Percentiles rank a stretch among this genome's conserved stretches.
These are phyloP conservation scores for Danionella cerebrum DNA, from an alignment of 2,113 vertebrate genomes.

Conservation along the genomic window DNA sequence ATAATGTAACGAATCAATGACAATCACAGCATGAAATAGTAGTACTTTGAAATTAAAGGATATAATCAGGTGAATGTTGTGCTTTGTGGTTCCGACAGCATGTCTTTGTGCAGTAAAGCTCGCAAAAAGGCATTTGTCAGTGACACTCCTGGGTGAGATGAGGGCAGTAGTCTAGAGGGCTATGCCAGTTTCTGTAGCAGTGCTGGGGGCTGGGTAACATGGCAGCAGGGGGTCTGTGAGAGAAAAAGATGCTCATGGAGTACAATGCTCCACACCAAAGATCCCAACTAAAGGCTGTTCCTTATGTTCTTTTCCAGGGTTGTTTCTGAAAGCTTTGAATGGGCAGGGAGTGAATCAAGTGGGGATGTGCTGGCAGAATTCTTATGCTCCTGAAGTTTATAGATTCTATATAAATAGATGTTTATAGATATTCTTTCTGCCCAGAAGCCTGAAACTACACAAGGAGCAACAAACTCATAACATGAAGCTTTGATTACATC, in stretches of 20 bases:
- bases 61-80: neutral
- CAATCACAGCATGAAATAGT: too few species aligned
- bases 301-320: neutral
- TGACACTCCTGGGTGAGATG: slow-evolving; percentile 21
- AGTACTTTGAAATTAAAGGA: neutral
- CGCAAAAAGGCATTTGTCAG: slow-evolving; percentile 10
- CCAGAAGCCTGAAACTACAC: too few species aligned
- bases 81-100: neutral
- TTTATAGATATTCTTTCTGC: too few species aligned
- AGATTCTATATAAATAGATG: too few species aligned
- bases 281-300: neutral
- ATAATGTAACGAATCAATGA: too few species aligned
- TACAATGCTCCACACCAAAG: slow-evolving; percentile 20
- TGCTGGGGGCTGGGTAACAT: slow-evolving; percentile 4
- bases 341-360: slow-evolving; percentile 22
- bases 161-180: slow-evolving; percentile 27
- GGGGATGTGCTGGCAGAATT: slow-evolving; percentile 23
- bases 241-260: neutral
- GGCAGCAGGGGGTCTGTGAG: neutral
- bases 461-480: too few species aligned
- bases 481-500: neutral
- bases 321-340: slow-evolving; percentile 1
- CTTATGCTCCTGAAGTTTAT: slow-evolving; percentile 14
- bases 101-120: slow-evolving; percentile 23
- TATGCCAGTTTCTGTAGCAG: slow-evolving; percentile 38